These are phyloP conservation scores for Rotaria sp. DNA, from an alignment of 2,888 invertebrate genomes.

Conservation along the genomic window DNA sequence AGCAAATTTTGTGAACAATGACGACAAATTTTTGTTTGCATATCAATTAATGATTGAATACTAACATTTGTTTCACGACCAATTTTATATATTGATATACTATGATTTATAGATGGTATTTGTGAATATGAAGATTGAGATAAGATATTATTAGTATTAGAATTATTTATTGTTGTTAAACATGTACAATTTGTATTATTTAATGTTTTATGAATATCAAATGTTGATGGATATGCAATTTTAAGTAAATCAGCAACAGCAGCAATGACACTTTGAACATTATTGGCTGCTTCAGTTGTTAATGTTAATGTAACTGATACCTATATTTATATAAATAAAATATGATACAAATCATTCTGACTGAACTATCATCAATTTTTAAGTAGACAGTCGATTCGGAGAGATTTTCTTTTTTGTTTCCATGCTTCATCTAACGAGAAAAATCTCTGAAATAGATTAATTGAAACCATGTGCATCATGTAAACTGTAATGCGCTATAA, in stretches of 20 bases:
- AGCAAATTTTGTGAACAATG: conserved; percentile 66
- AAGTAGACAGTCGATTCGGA: too few species aligned
- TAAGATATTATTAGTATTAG: not conserved
- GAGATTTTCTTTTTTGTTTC: too few species aligned
- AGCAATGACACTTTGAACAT: conserved; percentile 79
- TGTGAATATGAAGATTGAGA: not conserved
- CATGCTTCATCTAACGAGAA: too few species aligned
- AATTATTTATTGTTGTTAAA: not conserved
- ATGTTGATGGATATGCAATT: conserved; percentile 71
- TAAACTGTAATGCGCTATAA: too few species aligned
- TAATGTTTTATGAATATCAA: conserved; percentile 52
- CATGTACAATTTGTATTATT: not conserved
- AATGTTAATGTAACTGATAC: conserved; percentile 87
- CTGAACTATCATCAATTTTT: too few species aligned
- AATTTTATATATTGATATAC: not conserved
- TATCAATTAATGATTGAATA: conserved; percentile 80
- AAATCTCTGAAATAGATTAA: too few species aligned
- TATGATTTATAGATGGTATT: not conserved
- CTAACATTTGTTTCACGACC: conserved; percentile 62
- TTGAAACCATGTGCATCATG: too few species aligned
- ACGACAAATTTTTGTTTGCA: conserved; percentile 79
- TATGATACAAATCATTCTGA: too few species aligned
- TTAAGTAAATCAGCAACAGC: conserved; percentile 84
- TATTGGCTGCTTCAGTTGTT: conserved; percentile 84
- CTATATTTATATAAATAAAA: conserved; percentile 43